A percentile compares a stretch with the other conserved stretches of the same genome.
These are phyloP conservation scores for Ammodytes marinus DNA, from an alignment of 2,113 vertebrate species.

Conservation along the genomic window DNA sequence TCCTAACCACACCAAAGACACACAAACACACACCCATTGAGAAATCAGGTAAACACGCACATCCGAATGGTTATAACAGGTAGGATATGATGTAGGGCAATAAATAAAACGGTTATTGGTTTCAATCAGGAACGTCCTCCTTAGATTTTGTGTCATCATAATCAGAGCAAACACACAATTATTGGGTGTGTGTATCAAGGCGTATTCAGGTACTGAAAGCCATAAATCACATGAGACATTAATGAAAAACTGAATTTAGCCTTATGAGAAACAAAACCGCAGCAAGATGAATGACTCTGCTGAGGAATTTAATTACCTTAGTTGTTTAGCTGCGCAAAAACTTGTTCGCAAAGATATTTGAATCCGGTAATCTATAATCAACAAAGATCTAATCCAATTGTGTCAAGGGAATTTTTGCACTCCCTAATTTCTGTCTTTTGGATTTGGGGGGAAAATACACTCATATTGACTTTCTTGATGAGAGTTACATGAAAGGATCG, in stretches of 20 bases:
- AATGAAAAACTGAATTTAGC: neutral
- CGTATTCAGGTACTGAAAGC: neutral
- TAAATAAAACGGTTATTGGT: neutral
- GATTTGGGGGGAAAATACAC: too few species aligned
- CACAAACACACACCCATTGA: constrained; percentile 19
- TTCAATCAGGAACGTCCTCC: neutral
- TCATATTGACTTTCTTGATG: too few species aligned
- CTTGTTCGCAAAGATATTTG: neutral
- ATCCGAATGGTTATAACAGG: neutral
- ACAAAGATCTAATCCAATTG: accelerated
- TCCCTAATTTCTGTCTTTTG: neutral
- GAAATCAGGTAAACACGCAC: neutral
- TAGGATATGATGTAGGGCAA: neutral
- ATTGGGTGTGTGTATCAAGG: neutral
- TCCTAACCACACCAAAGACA: neutral
- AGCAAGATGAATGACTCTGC: neutral
- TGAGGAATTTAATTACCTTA: neutral
- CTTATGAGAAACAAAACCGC: neutral
- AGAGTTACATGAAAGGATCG: too few species aligned
- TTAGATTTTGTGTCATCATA: neutral
- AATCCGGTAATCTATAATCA: neutral
- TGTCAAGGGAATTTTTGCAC: neutral
- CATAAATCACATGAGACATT: neutral
- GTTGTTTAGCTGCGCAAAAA: neutral
- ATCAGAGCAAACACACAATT: neutral